Base-by-base conservation (phyloP, 2,113 vertebrate species). In the Sceloporus undulatus region DNA sequence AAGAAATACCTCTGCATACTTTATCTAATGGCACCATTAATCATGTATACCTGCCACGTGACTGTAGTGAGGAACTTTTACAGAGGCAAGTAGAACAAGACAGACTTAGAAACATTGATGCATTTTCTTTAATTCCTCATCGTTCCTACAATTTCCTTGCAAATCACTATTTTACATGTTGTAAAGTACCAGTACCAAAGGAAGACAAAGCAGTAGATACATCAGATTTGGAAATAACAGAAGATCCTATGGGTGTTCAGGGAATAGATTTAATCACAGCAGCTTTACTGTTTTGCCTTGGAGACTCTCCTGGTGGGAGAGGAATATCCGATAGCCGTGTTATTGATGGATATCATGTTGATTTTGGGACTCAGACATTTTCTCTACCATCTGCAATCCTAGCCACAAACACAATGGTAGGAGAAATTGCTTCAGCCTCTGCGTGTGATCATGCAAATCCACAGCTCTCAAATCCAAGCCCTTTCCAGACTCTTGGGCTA, bases 341-440 rank as follows among this genome's bases (percentile, higher is more conserved):
- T 87, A 96, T 98, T 0, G 98, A 99, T 65, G 96, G 97, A 59
- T 98, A 97, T 93, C 98, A 66, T 0, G 93, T 98, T 82, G 97
- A 99, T 95, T 98, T 98, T 94, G 98, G 99, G 90, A 99, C 98
- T 34, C 98, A 99, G 92, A 99, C 99, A 0, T 99, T 99, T 96
- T 98, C 98, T 77, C 98, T 99, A 88, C 98, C 98, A 0, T 98
- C 98, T 85, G 98, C 98, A 83, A 98, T 99, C 92, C 88, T 99
- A 95, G 98, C 98, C 59, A 99, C 98, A 88, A 98, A 98, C 96
- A 99, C 98, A 21, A 98, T 99, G 97, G 99, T 99, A 40, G 99
- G 99, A 2, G 99, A 99, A 93, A 98, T 99, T 90, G 98, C 99
- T 25, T 99, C 98, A 27, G 98, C 98, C 5, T 99, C 98, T 73